Base-by-base conservation (phyloP, 1,140 invertebrate genomes). In the Elysia chlorotica region DNA sequence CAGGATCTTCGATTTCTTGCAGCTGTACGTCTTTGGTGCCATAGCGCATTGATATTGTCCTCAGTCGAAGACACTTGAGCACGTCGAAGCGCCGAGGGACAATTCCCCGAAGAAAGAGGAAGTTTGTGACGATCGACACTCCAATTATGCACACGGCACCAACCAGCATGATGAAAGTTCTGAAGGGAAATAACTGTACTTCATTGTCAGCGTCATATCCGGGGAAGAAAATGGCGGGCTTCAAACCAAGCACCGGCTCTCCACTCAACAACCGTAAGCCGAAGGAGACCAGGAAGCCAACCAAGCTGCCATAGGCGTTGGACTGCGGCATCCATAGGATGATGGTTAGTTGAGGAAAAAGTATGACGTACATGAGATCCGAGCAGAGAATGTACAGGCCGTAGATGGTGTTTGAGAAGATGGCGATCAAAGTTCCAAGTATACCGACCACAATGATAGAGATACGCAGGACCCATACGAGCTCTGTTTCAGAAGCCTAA, bases 241-340 rank as follows among this genome's bases (percentile, higher is more conserved):
- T 91, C 25, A 99, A 87, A 1, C 92, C 91, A 71, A 98, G 88
- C 75, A 96, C 86, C 21, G 92, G 91, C 84, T 98, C 96, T 0
- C 96, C 95, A 0, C 95, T 96, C 21, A 91, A 86, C n/a, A 97
- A 84, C 5, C 96, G 90, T 14, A 98, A 92, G 21, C 94, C 59
- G 48, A 98, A 91, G 0, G 95, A 95, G 75, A 97, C 90, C 72
- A 96, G 91, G 83, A 96, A 96, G 54, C 87, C 87, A 38, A 78
- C 53, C 31, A 99, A 86, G 28, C 95, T 97, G 30, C 97, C 97
- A 86, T 99, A 99, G 0, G 96, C 97, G 88, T 99, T 99, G 88
- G 79, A 74, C 3, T 41, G 96, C 86, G n/a, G 21, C 28, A 78
- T 48, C 75, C 73, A 79, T 10, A 79, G 73, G 37, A 74, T 53